Base-by-base conservation (phyloP, 2,888 invertebrate species). In the Sinopyrophorus schimmeli region DNA sequence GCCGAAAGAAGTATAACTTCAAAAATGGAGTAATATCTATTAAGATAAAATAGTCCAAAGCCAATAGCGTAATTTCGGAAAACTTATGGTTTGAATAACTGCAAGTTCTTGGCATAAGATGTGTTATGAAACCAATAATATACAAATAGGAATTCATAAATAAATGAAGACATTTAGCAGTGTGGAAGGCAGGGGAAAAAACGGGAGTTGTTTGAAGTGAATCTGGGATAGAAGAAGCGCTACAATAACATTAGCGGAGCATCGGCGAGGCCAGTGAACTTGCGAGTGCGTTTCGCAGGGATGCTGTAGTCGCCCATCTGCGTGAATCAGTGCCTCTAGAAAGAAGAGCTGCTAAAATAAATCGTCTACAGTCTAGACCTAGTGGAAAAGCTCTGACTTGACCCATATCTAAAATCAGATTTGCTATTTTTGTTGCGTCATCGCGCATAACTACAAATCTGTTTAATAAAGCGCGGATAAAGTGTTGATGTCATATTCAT, bases 361-460 rank as follows among this genome's bases (percentile, higher is more conserved):
- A 49, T 47, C 53, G 57, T 57, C 57, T n/a, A n/a, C n/a, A n/a
- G n/a, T n/a, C n/a, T 57, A 57, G 57, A 57, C 57, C 57, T 55
- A 57, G 48, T 53, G 51, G 39, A 53, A 53, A 41, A 44, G 53
- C 53, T 46, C 55, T 52, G 49, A 48, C 53, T 53, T 57, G 57
- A 57, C 57, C 57, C 53, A 57, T 55, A 57, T 57, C 57, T 57
- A 57, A 57, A 57, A 52, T 50, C 53, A 51, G 57, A 57, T 44
- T 53, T 41, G 50, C 57, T 57, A 57, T 57, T 57, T 57, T 43
- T 42, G 57, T 55, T 57, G 53, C 57, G 50, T 57, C 54, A 57
- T 54, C 43, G 27, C 39, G 39, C 44, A 54, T 46, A 42, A 20
- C 31, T 31, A 38, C 39, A 26, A 28, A 50, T 43, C 16, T 34